Evolutionary conservation across 1,140 invertebrate genomes (phyloP).

Genomic region (Ceratosolen solmsi): DNA sequence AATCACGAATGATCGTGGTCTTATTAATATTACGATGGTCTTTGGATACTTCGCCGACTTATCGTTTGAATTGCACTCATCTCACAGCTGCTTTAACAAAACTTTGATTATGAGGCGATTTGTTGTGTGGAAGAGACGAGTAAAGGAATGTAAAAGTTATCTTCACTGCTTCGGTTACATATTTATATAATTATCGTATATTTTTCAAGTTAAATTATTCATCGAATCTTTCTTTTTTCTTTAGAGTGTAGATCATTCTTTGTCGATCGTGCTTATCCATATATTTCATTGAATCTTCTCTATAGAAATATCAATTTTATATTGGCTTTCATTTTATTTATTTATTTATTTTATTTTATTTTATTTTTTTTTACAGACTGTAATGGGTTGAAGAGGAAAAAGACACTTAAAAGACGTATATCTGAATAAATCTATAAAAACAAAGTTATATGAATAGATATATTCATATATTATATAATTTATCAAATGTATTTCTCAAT

Average conservation of each 20-base stretch:
- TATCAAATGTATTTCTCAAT: not conserved
- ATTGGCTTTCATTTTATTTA: no score
- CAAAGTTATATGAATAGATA: not conserved
- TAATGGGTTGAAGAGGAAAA: no score
- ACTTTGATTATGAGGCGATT: not conserved
- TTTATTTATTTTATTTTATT: no score
- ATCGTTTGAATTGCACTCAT: not conserved
- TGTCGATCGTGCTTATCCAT: no score
- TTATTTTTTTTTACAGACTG: no score
- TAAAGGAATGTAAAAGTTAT: not conserved
- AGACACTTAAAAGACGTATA: not conserved
- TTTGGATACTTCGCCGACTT: not conserved
- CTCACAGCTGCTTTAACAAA: not conserved
- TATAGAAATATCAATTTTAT: not conserved
- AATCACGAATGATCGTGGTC: not conserved
- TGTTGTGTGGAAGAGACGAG: not conserved
- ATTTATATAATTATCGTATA: not conserved
- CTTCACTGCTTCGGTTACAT: not conserved
- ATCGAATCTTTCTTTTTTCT: no score
- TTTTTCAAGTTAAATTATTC: not conserved
- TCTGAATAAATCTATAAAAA: not conserved
- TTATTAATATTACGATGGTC: no score
- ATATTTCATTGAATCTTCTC: no score
- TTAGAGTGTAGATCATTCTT: no score
- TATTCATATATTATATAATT: not conserved